Evolutionary conservation across 2,113 vertebrate genomes (phyloP).

Genomic region (Grammomys surdaster): DNA sequence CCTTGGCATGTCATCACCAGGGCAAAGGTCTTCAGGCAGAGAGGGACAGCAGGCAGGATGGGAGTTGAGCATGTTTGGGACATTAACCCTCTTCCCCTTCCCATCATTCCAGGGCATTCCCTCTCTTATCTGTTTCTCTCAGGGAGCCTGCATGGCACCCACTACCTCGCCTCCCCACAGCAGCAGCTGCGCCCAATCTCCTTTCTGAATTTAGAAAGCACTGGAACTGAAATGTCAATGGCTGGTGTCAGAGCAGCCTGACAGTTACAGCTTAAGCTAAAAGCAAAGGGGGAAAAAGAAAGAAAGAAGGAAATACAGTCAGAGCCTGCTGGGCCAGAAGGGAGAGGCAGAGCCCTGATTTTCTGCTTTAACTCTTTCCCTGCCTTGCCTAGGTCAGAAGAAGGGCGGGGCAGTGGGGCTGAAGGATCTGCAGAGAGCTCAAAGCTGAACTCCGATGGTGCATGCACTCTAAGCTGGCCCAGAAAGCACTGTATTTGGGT

Average conservation of each 20-base stretch:
- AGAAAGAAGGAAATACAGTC: neutral
- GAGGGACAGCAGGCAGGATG: neutral
- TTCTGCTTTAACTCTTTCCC: neutral
- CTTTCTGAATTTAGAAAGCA: conserved; percentile 33
- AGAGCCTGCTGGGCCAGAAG: too few species aligned
- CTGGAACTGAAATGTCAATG: conserved; percentile 32
- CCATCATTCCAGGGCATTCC: neutral
- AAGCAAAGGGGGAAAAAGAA: neutral
- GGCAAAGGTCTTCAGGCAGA: neutral
- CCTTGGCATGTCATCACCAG: too few species aligned
- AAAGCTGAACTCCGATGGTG: neutral
- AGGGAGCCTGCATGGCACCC: neutral
- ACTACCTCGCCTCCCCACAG: rapidly evolving
- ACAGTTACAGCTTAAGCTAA: neutral
- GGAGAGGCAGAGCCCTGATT: too few species aligned
- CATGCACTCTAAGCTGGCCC: neutral
- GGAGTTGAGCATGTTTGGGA: rapidly evolving
- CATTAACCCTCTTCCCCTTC: neutral
- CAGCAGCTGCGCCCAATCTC: neutral
- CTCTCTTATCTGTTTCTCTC: neutral
- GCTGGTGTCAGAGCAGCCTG: neutral
- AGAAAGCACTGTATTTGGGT: neutral
- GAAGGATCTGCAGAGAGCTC: rapidly evolving
- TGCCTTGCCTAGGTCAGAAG: neutral
- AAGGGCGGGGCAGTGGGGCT: rapidly evolving